Conservation (phyloP, 1,140 invertebrate species). For the Drosophila pseudoananassae region DNA sequence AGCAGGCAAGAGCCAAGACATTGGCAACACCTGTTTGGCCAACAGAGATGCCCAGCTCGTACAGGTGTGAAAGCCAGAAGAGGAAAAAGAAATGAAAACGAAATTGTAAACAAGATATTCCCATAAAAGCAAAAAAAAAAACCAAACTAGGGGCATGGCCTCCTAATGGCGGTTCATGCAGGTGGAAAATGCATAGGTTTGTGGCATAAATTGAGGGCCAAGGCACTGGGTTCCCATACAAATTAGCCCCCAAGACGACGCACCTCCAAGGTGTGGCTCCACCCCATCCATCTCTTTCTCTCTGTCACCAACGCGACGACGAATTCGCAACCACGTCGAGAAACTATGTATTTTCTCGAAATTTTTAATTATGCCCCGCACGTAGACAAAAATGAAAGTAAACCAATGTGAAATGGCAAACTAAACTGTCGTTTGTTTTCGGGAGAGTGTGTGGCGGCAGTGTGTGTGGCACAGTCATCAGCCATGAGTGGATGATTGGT, state of each 20-base stretch:
- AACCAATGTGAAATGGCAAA: constrained; percentile 75
- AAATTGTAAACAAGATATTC: constrained; percentile 57
- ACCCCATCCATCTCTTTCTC: not conserved
- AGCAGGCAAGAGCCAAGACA: constrained; percentile 4
- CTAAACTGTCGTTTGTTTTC: constrained; percentile 35
- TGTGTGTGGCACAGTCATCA: constrained; percentile 28
- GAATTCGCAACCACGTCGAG: constrained; percentile 60
- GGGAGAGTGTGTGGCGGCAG: constrained; percentile 2
- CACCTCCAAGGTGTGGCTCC: constrained; percentile 54
- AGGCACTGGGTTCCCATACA: constrained; percentile 51
- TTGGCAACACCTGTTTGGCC: constrained; percentile 52
- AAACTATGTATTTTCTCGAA: constrained; percentile 72
- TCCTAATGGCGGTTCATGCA: constrained; percentile 44
- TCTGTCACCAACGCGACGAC: constrained; percentile 23
- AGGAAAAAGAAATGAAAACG: constrained; percentile 38
- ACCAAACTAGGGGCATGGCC: constrained; percentile 12
- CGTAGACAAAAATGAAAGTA: constrained; percentile 79
- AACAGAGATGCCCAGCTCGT: constrained; percentile 18
- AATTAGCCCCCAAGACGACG: constrained; percentile 57
- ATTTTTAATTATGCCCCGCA: constrained; percentile 74
- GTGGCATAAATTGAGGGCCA: constrained; percentile 36
- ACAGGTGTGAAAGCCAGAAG: constrained; percentile 53
- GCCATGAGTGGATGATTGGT: not conserved
- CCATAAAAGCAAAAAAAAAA: constrained; percentile 16
- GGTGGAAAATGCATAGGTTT: constrained; percentile 37